Evolutionary conservation across 2,797 vertebrate genomes (phyloP).

Genomic region (Prionace glauca): DNA sequence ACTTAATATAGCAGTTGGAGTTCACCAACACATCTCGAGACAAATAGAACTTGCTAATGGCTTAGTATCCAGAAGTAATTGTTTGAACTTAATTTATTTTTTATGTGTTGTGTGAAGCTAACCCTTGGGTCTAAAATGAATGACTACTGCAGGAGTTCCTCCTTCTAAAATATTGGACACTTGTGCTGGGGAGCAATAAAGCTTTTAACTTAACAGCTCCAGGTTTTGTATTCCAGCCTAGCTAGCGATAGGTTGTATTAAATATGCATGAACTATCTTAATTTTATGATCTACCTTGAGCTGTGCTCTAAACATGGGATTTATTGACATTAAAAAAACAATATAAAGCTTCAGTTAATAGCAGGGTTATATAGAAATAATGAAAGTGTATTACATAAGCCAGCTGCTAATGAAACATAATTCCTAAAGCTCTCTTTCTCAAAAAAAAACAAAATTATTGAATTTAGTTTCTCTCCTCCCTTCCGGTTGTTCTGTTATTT

Average conservation of each 20-base stretch:
- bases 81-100: conserved; percentile 27
- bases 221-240: conserved; percentile 16
- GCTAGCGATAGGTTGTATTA: conserved; percentile 15
- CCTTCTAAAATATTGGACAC: neutral
- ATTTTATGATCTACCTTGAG: conserved; percentile 14
- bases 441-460: neutral
- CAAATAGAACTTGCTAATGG: neutral
- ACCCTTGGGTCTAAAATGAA: neutral
- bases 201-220: neutral
- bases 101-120: neutral
- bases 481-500: neutral
- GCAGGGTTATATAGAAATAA: neutral
- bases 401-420: neutral
- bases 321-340: conserved; percentile 20
- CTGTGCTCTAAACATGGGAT: conserved; percentile 1
- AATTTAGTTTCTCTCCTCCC: neutral
- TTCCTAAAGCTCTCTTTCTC: neutral
- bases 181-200: neutral
- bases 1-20: neutral
- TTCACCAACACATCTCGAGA: neutral
- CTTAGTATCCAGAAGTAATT: conserved; percentile 25
- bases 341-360: conserved; percentile 18
- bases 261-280: conserved; percentile 27
- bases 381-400: neutral
- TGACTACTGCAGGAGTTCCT: neutral